phyloP scores from a whole-genome alignment of 2,888 invertebrate species.

The Sacculina carcini region DNA sequence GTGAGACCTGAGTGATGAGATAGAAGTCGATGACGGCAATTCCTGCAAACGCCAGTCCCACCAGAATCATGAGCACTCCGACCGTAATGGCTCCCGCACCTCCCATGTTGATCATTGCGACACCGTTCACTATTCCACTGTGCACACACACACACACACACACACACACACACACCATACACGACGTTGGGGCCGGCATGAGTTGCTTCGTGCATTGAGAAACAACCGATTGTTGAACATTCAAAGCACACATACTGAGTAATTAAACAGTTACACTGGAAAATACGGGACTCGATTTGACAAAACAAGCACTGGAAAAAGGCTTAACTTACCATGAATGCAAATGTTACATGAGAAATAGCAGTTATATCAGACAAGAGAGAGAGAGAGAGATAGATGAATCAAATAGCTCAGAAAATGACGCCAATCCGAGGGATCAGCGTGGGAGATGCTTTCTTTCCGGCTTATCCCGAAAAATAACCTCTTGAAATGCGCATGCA shows the following conservation, averaged over 20 bases:
- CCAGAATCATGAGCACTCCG: constrained; percentile 50
- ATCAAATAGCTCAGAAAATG: background rate
- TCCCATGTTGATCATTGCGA: constrained; percentile 34
- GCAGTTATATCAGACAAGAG: too few relatives aligned
- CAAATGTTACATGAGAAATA: too few relatives aligned
- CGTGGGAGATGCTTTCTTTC: too few relatives aligned
- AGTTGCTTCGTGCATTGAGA: background rate
- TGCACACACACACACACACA: background rate
- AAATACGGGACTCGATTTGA: too few relatives aligned
- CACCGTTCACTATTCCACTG: constrained; percentile 12
- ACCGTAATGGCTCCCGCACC: constrained; percentile 55
- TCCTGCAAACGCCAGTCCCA: constrained; percentile 49
- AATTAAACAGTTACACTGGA: too few relatives aligned
- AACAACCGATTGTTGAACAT: background rate
- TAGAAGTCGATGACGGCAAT: constrained; percentile 51
- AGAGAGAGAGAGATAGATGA: background rate
- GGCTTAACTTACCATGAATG: too few relatives aligned
- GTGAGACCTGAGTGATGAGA: constrained; percentile 52
- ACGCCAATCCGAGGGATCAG: too few relatives aligned
- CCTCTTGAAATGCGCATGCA: too few relatives aligned
- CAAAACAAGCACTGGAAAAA: too few relatives aligned
- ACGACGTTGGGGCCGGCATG: too few relatives aligned
- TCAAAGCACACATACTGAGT: background rate
- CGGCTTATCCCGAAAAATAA: too few relatives aligned
- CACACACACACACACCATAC: background rate